These are phyloP conservation scores for Sogatella furcifera DNA, from an alignment of 1,140 invertebrate genomes.

Conservation along the genomic window DNA sequence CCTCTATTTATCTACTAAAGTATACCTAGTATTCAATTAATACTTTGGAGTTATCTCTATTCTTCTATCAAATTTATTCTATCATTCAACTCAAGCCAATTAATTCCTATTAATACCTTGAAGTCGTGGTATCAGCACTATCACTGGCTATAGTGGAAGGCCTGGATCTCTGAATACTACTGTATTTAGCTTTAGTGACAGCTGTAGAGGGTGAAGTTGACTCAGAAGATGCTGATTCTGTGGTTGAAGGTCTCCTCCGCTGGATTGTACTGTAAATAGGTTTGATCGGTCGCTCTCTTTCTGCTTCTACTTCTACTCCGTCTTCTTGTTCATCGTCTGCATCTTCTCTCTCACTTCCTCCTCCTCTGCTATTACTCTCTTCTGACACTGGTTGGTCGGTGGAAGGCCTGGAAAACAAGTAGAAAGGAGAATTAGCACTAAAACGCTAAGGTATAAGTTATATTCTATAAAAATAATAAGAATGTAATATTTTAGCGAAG, in stretches of 20 bases:
- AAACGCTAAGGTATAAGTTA: too few species aligned
- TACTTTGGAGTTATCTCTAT: too few species aligned
- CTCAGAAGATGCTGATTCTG: neutral
- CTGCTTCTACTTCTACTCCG: slow-evolving; percentile 20
- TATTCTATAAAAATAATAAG: neutral
- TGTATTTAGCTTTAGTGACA: neutral
- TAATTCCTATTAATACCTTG: neutral
- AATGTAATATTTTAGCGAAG: too few species aligned
- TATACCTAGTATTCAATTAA: too few species aligned
- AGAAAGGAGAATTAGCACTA: too few species aligned
- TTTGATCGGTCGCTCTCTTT: slow-evolving; percentile 20
- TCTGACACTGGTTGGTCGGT: slow-evolving; percentile 11
- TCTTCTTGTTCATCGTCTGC: slow-evolving; percentile 9
- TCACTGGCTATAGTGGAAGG: slow-evolving; percentile 1
- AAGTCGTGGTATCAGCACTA: slow-evolving; percentile 1
- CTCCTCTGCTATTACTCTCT: neutral
- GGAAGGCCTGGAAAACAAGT: slow-evolving; percentile 10
- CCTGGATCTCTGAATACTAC: slow-evolving; percentile 6
- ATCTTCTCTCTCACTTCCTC: neutral
- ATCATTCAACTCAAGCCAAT: too few species aligned
- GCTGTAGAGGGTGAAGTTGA: neutral
- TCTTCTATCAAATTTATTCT: too few species aligned
- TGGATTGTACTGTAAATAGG: neutral
- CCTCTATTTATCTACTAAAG: too few species aligned
- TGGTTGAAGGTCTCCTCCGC: slow-evolving; percentile 19